A percentile compares a stretch with the other conserved stretches of the same genome.
Evolutionary conservation across 1,140 invertebrate species (phyloP).

Genomic region (Drosophila simulans): DNA sequence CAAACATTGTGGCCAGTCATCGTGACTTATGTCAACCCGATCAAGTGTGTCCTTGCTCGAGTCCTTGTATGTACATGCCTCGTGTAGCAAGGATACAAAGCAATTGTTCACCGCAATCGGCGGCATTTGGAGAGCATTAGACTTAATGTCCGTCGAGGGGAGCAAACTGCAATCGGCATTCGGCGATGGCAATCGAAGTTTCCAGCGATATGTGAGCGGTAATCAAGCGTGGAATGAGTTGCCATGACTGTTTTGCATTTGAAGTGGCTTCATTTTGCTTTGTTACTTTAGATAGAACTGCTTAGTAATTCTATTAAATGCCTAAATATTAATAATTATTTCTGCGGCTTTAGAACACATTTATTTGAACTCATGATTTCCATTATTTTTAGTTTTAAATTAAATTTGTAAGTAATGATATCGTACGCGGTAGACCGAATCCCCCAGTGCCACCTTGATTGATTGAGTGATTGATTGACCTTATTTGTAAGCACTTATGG

Average conservation of each 20-base stretch:
- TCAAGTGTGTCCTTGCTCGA: conserved; percentile 45
- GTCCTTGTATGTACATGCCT: neutral
- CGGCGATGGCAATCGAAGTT: conserved; percentile 5
- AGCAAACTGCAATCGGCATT: neutral
- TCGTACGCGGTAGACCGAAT: neutral
- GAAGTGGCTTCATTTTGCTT: conserved; percentile 1
- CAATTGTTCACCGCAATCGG: conserved; percentile 11
- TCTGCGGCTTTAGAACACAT: neutral
- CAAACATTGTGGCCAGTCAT: conserved; percentile 52
- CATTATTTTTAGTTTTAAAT: too few relatives aligned
- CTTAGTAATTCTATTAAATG: neutral
- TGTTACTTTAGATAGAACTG: neutral
- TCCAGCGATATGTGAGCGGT: neutral
- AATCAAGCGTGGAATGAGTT: conserved; percentile 1
- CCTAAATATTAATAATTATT: neutral
- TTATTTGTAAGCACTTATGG: conserved; percentile 14
- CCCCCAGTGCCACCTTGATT: neutral
- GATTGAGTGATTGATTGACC: conserved; percentile 32
- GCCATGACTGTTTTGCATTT: neutral
- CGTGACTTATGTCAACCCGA: conserved; percentile 45
- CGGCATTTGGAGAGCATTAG: conserved; percentile 1
- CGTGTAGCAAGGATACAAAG: conserved; percentile 10
- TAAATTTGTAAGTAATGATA: neutral
- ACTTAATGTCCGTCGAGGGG: neutral
- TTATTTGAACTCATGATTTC: too few relatives aligned